phyloP scores from a whole-genome alignment of 2,888 invertebrate genomes.

The Cepaea hortensis region DNA sequence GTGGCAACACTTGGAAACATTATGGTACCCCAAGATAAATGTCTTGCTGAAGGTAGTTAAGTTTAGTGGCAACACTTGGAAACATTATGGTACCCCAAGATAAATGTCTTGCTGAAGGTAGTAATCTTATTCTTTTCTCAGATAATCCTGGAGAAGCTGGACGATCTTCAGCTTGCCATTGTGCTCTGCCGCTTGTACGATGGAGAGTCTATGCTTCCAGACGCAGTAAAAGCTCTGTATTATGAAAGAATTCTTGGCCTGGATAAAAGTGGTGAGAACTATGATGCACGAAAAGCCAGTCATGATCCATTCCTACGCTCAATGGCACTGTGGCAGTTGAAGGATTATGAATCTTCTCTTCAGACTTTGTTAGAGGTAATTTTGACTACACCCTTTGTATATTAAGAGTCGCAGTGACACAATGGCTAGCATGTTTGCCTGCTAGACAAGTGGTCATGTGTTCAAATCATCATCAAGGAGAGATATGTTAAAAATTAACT shows the following conservation, averaged over 20 bases:
- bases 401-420: background rate
- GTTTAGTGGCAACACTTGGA: no score
- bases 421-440: no score
- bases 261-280: constrained; percentile 79
- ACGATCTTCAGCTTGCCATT: constrained; percentile 96
- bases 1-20: no score
- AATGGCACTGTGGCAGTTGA: constrained; percentile 97
- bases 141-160: constrained; percentile 91
- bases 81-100: no score
- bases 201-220: constrained; percentile 77
- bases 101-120: background rate
- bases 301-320: constrained; percentile 96
- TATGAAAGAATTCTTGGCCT: constrained; percentile 70
- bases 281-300: constrained; percentile 79
- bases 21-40: no score
- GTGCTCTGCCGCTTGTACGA: constrained; percentile 94
- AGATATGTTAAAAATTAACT: no score
- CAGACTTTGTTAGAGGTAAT: constrained; percentile 64
- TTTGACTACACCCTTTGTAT: background rate
- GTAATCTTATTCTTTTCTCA: constrained; percentile 43
- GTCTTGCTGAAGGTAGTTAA: background rate
- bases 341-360: constrained; percentile 88
- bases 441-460: no score
- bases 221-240: constrained; percentile 67
- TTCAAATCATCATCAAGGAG: no score